Percentiles rank a stretch among this genome's conserved stretches.
These are phyloP conservation scores for Aricia artaxerxes DNA, from an alignment of 2,888 invertebrate genomes.

Conservation along the genomic window DNA sequence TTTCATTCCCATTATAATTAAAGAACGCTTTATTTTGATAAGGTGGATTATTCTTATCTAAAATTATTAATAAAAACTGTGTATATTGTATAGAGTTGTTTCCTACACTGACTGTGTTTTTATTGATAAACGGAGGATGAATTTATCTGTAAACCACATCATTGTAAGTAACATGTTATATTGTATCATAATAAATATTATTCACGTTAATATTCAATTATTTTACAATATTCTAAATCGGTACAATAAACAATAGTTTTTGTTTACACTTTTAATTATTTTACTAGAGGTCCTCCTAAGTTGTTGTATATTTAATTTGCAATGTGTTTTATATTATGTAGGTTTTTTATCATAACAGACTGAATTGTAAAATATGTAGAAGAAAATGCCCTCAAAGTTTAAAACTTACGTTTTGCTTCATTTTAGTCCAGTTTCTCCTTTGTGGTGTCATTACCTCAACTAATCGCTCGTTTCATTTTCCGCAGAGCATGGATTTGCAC, in stretches of 20 bases:
- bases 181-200: conserved; percentile 22
- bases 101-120: conserved; percentile 28
- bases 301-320: background rate
- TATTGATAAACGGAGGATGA: conserved; percentile 29
- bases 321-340: background rate
- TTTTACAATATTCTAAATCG: conserved; percentile 22
- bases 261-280: conserved; percentile 31
- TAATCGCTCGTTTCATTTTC: conserved; percentile 45
- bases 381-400: background rate
- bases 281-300: background rate
- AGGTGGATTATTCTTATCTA: background rate
- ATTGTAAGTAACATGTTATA: conserved; percentile 29
- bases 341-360: background rate
- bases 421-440: background rate
- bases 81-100: background rate
- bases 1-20: background rate
- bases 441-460: background rate
- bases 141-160: conserved; percentile 27
- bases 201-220: conserved; percentile 15
- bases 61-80: conserved; percentile 10
- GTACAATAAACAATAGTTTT: conserved; percentile 28
- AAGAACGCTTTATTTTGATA: background rate
- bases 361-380: background rate
- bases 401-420: background rate
- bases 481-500: conserved; percentile 91